These are phyloP conservation scores for Lymantria monacha DNA, from an alignment of 2,888 invertebrate genomes.

Conservation along the genomic window DNA sequence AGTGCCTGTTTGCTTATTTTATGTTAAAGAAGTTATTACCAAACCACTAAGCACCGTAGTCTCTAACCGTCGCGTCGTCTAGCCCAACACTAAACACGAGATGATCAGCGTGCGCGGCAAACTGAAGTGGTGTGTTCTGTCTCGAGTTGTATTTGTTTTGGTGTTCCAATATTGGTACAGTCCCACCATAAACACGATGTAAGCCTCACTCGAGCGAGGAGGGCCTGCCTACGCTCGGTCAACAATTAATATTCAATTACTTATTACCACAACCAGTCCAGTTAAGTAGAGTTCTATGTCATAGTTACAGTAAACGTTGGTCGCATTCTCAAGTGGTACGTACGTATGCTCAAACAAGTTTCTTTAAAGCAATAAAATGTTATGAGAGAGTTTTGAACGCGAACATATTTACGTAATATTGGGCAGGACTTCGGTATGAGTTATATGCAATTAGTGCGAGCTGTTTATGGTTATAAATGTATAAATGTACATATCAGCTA, in stretches of 20 bases:
- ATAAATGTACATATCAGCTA: too few relatives aligned
- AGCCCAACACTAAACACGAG: neutral
- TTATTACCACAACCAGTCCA: constrained; percentile 6
- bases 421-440: too few relatives aligned
- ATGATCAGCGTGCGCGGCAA: neutral
- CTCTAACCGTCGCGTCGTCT: neutral
- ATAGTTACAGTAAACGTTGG: neutral
- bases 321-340: constrained; percentile 3
- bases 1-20: too few relatives aligned
- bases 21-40: neutral
- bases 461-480: too few relatives aligned
- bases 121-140: constrained; percentile 14
- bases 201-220: constrained; percentile 12
- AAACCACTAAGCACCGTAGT: neutral
- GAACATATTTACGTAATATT: neutral
- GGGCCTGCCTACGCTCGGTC: constrained; percentile 13
- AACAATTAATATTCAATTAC: constrained; percentile 41
- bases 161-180: constrained; percentile 29
- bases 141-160: constrained; percentile 29
- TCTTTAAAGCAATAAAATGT: neutral
- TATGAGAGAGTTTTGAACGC: neutral
- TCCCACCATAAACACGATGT: constrained; percentile 32
- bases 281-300: constrained; percentile 10
- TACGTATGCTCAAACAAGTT: constrained; percentile 3
- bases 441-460: too few relatives aligned